Evolutionary conservation across 1,140 invertebrate species (phyloP).

Genomic region (Lepidurus couesii): DNA sequence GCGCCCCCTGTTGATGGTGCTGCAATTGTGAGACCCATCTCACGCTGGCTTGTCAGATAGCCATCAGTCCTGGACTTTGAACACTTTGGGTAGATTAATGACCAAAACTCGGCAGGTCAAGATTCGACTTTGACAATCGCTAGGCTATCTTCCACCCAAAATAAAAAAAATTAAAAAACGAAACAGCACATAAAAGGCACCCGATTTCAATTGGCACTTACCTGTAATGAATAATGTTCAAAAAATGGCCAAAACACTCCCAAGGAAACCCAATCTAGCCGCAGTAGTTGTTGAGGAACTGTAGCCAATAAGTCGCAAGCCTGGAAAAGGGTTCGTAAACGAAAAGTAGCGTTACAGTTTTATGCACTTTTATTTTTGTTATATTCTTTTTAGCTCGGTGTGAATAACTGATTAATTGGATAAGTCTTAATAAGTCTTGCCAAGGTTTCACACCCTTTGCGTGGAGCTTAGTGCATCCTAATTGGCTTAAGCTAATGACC

Average conservation of each 20-base stretch:
- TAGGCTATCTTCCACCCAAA: neutral
- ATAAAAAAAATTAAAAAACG: too few relatives aligned
- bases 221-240: too few relatives aligned
- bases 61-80: neutral
- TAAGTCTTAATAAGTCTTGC: conserved; percentile 12
- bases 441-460: neutral
- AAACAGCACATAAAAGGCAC: too few relatives aligned
- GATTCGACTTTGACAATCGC: too few relatives aligned
- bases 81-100: neutral
- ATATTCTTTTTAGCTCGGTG: neutral
- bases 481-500: conserved; percentile 15
- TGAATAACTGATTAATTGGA: conserved; percentile 19
- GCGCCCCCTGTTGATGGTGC: neutral
- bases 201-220: too few relatives aligned
- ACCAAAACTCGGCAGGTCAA: neutral
- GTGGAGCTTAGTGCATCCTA: neutral
- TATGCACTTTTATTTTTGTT: neutral
- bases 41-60: neutral
- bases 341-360: neutral
- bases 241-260: too few relatives aligned
- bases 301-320: too few relatives aligned
- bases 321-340: neutral
- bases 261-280: too few relatives aligned
- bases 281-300: too few relatives aligned
- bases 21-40: conserved; percentile 2